Evolutionary conservation across 2,797 vertebrate species (phyloP).

Genomic region (Notolabrus celidotus): DNA sequence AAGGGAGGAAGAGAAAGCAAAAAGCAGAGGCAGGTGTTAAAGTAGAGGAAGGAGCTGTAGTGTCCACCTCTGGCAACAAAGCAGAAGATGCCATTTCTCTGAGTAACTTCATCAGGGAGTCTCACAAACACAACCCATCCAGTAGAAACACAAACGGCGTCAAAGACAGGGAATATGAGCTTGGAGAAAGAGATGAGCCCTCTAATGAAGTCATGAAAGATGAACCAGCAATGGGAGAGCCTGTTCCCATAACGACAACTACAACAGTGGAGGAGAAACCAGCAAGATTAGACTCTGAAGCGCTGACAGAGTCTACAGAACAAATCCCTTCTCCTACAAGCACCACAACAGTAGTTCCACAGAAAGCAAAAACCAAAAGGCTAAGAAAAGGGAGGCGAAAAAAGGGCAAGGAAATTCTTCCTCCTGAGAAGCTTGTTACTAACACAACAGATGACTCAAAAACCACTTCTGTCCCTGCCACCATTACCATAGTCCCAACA

Average conservation of each 20-base stretch:
- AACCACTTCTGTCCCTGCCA: slow-evolving; percentile 19
- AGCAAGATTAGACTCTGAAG: not conserved
- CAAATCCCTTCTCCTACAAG: slow-evolving; percentile 9
- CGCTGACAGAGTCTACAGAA: slow-evolving; percentile 10
- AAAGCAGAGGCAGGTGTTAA: slow-evolving; percentile 64
- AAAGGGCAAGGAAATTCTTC: slow-evolving; percentile 46
- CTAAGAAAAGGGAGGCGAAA: slow-evolving; percentile 55
- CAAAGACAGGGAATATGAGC: slow-evolving; percentile 50
- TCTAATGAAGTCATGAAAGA: slow-evolving; percentile 85
- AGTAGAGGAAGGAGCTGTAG: slow-evolving; percentile 61
- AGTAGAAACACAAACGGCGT: slow-evolving; percentile 48
- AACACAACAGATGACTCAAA: slow-evolving; percentile 28
- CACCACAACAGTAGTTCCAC: not conserved
- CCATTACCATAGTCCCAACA: slow-evolving; percentile 22
- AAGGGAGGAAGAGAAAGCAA: slow-evolving; percentile 79
- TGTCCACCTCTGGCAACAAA: slow-evolving; percentile 56
- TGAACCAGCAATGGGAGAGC: slow-evolving; percentile 69
- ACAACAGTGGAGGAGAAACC: slow-evolving; percentile 40
- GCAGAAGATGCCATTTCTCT: slow-evolving; percentile 49
- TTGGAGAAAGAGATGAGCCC: slow-evolving; percentile 60
- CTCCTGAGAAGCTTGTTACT: slow-evolving; percentile 9
- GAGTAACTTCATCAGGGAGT: slow-evolving; percentile 50
- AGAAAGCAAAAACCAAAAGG: slow-evolving; percentile 40
- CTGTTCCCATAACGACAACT: slow-evolving; percentile 18
- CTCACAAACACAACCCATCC: slow-evolving; percentile 36